Percentiles rank a stretch among this genome's conserved stretches.
phyloP scores from a whole-genome alignment of 37 sponge, comb jelly and placozoan genomes.

The Mnemiopsis leidyi region DNA sequence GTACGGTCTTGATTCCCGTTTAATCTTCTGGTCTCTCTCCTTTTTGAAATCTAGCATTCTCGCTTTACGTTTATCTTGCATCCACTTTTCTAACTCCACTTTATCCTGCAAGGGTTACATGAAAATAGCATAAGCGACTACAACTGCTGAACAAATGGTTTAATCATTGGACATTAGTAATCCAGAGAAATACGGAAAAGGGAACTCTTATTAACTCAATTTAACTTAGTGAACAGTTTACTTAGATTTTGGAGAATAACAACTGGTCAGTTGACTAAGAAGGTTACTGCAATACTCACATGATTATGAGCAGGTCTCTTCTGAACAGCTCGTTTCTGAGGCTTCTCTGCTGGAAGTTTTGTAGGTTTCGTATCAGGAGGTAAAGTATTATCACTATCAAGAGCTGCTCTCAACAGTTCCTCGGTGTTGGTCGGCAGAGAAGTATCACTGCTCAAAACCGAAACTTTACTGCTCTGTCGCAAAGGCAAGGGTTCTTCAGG shows the following conservation, averaged over 20 bases:
- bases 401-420: slow-evolving; percentile 44
- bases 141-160: no score
- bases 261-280: no score
- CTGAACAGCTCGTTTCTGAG: background rate
- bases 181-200: no score
- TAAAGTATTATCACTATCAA: slow-evolving; percentile 36
- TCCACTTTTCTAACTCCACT: background rate
- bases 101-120: background rate
- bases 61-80: background rate
- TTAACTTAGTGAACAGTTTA: no score
- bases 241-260: no score
- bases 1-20: background rate
- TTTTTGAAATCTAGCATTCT: slow-evolving; percentile 5
- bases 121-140: no score
- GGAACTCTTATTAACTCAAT: no score
- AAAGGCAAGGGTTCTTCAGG: background rate
- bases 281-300: background rate
- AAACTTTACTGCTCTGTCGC: background rate
- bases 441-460: slow-evolving; percentile 48
- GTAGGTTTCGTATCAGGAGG: background rate
- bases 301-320: background rate
- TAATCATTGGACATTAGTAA: no score
- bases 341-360: background rate
- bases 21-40: slow-evolving; percentile 53
- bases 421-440: slow-evolving; percentile 54